These are phyloP conservation scores for Dromas ardeola DNA, from an alignment of 2,113 vertebrate genomes.

Conservation along the genomic window DNA sequence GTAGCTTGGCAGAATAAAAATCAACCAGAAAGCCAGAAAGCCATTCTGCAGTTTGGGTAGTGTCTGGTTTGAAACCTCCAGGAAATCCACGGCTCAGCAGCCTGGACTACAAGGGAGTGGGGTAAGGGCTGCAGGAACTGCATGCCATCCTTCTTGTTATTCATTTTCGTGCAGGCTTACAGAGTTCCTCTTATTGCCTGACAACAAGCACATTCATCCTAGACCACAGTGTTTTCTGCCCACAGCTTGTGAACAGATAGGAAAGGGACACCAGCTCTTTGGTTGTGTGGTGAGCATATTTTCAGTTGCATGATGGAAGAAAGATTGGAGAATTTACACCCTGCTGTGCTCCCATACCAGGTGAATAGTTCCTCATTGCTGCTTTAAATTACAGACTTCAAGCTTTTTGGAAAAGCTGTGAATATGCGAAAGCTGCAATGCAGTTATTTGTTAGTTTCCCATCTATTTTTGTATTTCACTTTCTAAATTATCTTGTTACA, in stretches of 20 bases:
- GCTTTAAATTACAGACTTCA: slow-evolving; percentile 2
- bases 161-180: fast-evolving
- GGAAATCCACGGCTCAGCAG: background rate
- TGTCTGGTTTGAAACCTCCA: background rate
- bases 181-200: background rate
- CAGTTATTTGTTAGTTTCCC: slow-evolving; percentile 22
- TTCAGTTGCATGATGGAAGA: background rate
- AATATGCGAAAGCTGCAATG: slow-evolving; percentile 39
- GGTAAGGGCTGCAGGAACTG: background rate
- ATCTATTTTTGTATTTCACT: slow-evolving; percentile 11
- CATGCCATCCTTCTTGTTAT: background rate
- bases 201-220: background rate
- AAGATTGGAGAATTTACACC: background rate
- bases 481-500: slow-evolving; percentile 24
- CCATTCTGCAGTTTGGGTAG: background rate
- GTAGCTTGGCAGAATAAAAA: background rate
- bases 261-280: background rate
- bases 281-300: background rate
- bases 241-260: background rate
- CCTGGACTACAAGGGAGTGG: background rate
- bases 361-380: background rate
- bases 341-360: background rate
- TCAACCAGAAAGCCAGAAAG: background rate
- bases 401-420: background rate
- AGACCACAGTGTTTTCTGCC: background rate